Evolutionary conservation across 2,888 invertebrate species (phyloP).

Genomic region (Chymomyza amoena): DNA sequence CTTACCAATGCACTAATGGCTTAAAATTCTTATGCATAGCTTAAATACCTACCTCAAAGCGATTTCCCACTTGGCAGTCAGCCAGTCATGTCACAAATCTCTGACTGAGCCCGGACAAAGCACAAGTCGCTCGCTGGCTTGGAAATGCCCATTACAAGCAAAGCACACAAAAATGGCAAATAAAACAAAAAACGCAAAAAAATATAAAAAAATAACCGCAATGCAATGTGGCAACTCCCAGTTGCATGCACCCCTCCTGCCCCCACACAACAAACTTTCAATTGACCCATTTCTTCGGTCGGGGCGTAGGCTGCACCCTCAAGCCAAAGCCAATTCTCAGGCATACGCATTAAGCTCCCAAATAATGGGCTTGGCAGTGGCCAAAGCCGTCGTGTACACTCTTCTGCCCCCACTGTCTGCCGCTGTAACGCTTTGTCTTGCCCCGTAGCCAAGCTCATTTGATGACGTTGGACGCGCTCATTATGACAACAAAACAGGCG

Average conservation of each 20-base stretch:
- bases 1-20: conserved; percentile 3
- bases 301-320: neutral
- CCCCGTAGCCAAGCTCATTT: neutral
- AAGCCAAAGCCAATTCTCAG: neutral
- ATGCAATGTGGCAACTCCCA: neutral
- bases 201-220: conserved; percentile 25
- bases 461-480: neutral
- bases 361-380: conserved; percentile 41
- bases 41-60: neutral
- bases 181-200: neutral
- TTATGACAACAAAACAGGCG: conserved; percentile 3
- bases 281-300: conserved; percentile 50
- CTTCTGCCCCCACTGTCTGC: neutral
- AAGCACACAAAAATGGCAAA: neutral
- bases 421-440: neutral
- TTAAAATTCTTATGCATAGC: neutral
- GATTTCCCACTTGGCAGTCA: neutral
- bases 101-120: conserved; percentile 2
- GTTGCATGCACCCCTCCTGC: neutral
- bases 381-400: conserved; percentile 5
- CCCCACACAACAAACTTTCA: conserved; percentile 29
- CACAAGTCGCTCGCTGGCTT: conserved; percentile 21
- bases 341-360: conserved; percentile 9
- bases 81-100: neutral
- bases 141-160: conserved; percentile 23